Conservation (phyloP, 2,797 vertebrate genomes). For the Ptychadena robeensis region DNA sequence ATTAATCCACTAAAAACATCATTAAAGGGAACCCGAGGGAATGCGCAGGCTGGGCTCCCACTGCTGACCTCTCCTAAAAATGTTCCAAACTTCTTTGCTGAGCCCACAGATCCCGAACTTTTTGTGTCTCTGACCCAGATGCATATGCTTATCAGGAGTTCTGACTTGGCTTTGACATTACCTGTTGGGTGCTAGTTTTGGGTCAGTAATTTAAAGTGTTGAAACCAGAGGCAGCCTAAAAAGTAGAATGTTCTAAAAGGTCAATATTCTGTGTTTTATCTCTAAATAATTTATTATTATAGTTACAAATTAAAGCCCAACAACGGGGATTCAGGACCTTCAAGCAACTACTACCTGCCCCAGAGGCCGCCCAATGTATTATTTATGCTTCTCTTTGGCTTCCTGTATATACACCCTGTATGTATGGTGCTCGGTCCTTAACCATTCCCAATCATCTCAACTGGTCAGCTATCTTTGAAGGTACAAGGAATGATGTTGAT, state of each 20-base stretch:
- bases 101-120: not conserved
- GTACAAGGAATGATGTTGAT: too few relatives aligned
- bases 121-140: not conserved
- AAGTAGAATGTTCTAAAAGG: not conserved
- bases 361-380: too few relatives aligned
- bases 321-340: too few relatives aligned
- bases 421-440: too few relatives aligned
- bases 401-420: too few relatives aligned
- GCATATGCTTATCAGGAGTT: not conserved
- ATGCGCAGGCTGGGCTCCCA: not conserved
- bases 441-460: too few relatives aligned
- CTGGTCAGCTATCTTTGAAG: too few relatives aligned
- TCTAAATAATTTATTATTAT: too few relatives aligned
- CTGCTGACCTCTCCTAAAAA: not conserved
- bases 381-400: too few relatives aligned
- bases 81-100: not conserved
- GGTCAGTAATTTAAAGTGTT: not conserved
- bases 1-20: slow-evolving; percentile 2
- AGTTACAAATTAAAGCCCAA: too few relatives aligned
- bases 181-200: not conserved
- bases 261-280: too few relatives aligned
- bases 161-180: not conserved
- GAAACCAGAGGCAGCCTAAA: not conserved
- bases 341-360: too few relatives aligned
- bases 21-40: not conserved